A percentile compares a stretch with the other conserved stretches of the same genome.
phyloP scores from a whole-genome alignment of 1,140 invertebrate genomes.

The Aethina tumida region DNA sequence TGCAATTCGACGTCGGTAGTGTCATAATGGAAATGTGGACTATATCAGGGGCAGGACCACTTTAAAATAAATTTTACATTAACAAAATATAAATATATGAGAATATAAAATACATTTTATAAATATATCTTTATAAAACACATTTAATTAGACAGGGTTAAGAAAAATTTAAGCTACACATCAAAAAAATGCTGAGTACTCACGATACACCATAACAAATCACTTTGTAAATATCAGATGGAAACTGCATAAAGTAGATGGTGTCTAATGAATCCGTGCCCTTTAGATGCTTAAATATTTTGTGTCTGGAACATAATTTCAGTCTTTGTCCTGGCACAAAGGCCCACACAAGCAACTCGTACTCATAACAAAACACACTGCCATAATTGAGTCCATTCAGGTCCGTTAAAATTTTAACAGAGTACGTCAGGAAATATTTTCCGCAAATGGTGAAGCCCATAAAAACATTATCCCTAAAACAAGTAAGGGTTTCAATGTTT shows the following conservation, averaged over 20 bases:
- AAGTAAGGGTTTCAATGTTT: constrained; percentile 27
- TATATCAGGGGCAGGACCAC: constrained; percentile 26
- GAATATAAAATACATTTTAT: too few relatives aligned
- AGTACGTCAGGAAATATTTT: constrained; percentile 84
- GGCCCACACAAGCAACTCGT: constrained; percentile 33
- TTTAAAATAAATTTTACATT: constrained; percentile 16
- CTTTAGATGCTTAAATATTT: constrained; percentile 32
- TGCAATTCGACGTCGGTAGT: constrained; percentile 31
- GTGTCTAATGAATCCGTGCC: constrained; percentile 25
- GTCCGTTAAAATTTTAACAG: constrained; percentile 18
- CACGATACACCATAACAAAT: constrained; percentile 34
- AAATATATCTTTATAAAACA: too few relatives aligned
- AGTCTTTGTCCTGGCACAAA: constrained; percentile 30
- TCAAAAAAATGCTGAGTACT: constrained; percentile 17
- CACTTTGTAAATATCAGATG: constrained; percentile 32
- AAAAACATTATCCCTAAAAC: constrained; percentile 61
- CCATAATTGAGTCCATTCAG: constrained; percentile 13
- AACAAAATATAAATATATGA: too few relatives aligned
- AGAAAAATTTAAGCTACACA: constrained; percentile 1
- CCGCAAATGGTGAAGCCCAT: constrained; percentile 90
- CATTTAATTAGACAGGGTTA: constrained; percentile 1
- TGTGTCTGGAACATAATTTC: constrained; percentile 28
- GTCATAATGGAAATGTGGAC: constrained; percentile 33
- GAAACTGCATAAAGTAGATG: constrained; percentile 34
- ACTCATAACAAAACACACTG: constrained; percentile 20